A percentile compares a stretch with the other conserved stretches of the same genome.
These are phyloP conservation scores for Eristalis pertinax DNA, from an alignment of 2,888 invertebrate species.

Conservation along the genomic window DNA sequence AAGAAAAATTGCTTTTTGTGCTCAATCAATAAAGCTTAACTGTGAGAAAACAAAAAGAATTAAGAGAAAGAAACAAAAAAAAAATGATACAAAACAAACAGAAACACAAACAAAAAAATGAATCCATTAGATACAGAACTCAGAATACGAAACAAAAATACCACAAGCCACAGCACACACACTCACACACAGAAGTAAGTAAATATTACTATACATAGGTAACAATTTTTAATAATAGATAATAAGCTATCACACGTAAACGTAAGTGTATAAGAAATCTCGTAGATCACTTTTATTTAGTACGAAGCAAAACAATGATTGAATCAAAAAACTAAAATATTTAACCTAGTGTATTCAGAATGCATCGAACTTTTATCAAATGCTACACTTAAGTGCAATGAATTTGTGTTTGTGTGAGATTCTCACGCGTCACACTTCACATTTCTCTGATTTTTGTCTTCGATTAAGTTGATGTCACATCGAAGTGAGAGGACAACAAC, in stretches of 20 bases:
- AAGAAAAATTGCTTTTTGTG: conserved; percentile 78
- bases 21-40: conserved; percentile 81
- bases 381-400: conserved; percentile 61
- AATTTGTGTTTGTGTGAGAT: conserved; percentile 40
- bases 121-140: conserved; percentile 37
- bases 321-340: conserved; percentile 6
- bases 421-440: background rate
- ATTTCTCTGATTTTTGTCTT: conserved; percentile 74
- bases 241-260: conserved; percentile 46
- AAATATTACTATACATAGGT: conserved; percentile 1
- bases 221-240: conserved; percentile 42
- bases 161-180: conserved; percentile 72
- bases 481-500: background rate
- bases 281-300: conserved; percentile 66
- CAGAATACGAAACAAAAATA: conserved; percentile 55
- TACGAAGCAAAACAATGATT: conserved; percentile 30
- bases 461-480: conserved; percentile 69
- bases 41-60: conserved; percentile 78
- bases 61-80: conserved; percentile 56
- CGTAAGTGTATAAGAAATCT: conserved; percentile 36
- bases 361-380: conserved; percentile 77
- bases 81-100: conserved; percentile 62
- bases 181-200: conserved; percentile 16
- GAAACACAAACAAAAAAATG: conserved; percentile 57
- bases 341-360: conserved; percentile 71